These are phyloP conservation scores for Synergus laeviventris DNA, from an alignment of 2,888 invertebrate genomes.

Conservation along the genomic window DNA sequence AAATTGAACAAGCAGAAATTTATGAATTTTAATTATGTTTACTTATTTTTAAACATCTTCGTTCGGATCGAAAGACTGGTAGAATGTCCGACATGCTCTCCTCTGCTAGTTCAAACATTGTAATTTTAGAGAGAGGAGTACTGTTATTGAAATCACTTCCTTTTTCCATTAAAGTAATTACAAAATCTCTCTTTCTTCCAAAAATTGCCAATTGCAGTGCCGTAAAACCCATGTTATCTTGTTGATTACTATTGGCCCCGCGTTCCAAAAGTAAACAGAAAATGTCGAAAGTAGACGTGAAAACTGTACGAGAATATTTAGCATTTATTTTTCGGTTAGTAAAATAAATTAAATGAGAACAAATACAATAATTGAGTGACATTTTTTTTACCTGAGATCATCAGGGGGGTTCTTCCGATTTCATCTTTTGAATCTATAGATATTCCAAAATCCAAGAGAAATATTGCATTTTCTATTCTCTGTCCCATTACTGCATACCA, in stretches of 20 bases:
- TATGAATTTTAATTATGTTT: neutral
- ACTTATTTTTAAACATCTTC: conserved; percentile 5
- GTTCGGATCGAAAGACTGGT: conserved; percentile 33
- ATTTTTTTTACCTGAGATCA: conserved; percentile 56
- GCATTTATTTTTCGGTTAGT: neutral
- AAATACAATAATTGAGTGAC: no score
- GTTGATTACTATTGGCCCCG: conserved; percentile 48
- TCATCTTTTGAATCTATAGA: conserved; percentile 50
- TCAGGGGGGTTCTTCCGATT: conserved; percentile 58
- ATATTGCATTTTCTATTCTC: conserved; percentile 51
- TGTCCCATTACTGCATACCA: conserved; percentile 59
- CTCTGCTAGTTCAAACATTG: conserved; percentile 51
- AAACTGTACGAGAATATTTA: conserved; percentile 48
- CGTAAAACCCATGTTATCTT: conserved; percentile 52
- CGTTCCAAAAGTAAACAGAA: conserved; percentile 51
- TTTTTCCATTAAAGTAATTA: conserved; percentile 49
- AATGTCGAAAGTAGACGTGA: conserved; percentile 54
- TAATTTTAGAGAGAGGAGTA: conserved; percentile 45
- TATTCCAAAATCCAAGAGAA: conserved; percentile 51
- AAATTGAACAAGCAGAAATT: no score
- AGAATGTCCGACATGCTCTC: conserved; percentile 55
- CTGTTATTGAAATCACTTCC: conserved; percentile 38
- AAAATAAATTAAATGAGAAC: neutral
- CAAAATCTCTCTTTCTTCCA: conserved; percentile 54
- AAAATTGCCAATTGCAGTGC: conserved; percentile 59